Evolutionary conservation across 2,888 invertebrate species (phyloP).

Genomic region (Rhimphoctona megacephalus): DNA sequence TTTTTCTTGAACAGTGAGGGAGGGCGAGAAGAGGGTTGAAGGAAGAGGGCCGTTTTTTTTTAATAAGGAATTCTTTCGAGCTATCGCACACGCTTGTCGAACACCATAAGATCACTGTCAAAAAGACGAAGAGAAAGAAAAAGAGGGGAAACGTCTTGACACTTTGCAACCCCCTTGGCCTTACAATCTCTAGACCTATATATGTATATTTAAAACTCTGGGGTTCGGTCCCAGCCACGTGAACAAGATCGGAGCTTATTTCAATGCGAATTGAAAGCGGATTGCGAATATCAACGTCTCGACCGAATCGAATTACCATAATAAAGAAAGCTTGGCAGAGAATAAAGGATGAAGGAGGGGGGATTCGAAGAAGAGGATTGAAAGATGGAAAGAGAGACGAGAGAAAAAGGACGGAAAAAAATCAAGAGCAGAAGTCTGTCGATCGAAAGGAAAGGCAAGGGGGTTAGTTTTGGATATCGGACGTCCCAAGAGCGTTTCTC

Average conservation of each 20-base stretch:
- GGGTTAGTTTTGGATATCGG: slow-evolving; percentile 57
- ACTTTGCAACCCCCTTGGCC: slow-evolving; percentile 52
- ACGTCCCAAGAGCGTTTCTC: slow-evolving; percentile 52
- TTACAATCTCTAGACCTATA: slow-evolving; percentile 53
- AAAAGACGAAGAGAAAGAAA: slow-evolving; percentile 45
- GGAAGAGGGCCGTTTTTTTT: slow-evolving; percentile 16
- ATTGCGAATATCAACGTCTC: slow-evolving; percentile 79
- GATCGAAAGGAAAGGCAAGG: slow-evolving; percentile 46
- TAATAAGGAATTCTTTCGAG: slow-evolving; percentile 44
- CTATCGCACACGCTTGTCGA: slow-evolving; percentile 52
- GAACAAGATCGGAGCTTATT: slow-evolving; percentile 75
- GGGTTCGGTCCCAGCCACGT: slow-evolving; percentile 54
- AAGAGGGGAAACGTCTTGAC: slow-evolving; percentile 49
- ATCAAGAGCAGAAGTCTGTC: slow-evolving; percentile 54
- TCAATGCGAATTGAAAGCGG: slow-evolving; percentile 80
- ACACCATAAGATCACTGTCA: slow-evolving; percentile 68
- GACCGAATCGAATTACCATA: slow-evolving; percentile 81
- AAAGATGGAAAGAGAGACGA: slow-evolving; percentile 17
- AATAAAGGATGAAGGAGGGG: slow-evolving; percentile 18
- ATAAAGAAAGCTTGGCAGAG: slow-evolving; percentile 75
- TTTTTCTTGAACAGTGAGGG: not conserved
- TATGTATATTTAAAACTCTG: slow-evolving; percentile 10
- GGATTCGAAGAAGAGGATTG: not conserved
- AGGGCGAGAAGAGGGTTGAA: not conserved
- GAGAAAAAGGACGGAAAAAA: slow-evolving; percentile 39